Conservation (phyloP, 1,140 invertebrate genomes). For the Lanistes nyassanus region DNA sequence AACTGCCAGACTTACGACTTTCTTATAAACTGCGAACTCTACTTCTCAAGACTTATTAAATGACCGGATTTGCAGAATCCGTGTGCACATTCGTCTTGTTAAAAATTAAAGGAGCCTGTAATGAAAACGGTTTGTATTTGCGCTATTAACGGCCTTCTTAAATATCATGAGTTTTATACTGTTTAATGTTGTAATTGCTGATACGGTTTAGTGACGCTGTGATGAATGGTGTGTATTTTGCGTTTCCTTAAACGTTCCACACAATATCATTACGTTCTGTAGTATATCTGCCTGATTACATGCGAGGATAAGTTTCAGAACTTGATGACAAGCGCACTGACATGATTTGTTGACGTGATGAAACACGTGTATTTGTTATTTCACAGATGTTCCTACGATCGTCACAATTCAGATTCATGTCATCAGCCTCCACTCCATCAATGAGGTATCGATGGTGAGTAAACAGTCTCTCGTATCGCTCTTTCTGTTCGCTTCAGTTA, state of each 20-base stretch:
- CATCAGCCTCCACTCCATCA: slow-evolving; percentile 40
- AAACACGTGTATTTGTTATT: not conserved
- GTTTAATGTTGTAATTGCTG: not conserved
- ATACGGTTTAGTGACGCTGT: not conserved
- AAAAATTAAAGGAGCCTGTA: too few species aligned
- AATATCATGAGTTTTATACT: too few species aligned
- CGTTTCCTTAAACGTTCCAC: too few species aligned
- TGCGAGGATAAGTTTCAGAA: not conserved
- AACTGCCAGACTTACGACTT: not conserved
- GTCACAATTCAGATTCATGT: slow-evolving; percentile 37
- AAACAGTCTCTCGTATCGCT: not conserved
- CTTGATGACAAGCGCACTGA: not conserved
- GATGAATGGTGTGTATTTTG: not conserved
- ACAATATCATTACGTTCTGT: not conserved
- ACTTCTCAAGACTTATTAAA: too few species aligned
- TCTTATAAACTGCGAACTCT: too few species aligned
- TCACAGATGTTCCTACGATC: slow-evolving; percentile 37
- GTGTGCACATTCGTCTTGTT: too few species aligned
- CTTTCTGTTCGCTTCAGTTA: not conserved
- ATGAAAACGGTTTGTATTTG: too few species aligned
- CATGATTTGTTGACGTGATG: not conserved
- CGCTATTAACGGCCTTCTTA: too few species aligned
- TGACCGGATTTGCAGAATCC: too few species aligned
- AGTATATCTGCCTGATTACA: not conserved
- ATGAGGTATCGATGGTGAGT: slow-evolving; percentile 40